Evolutionary conservation across 23 tunicate genomes (phyloP).

Genomic region (Aplidium turbinatum): DNA sequence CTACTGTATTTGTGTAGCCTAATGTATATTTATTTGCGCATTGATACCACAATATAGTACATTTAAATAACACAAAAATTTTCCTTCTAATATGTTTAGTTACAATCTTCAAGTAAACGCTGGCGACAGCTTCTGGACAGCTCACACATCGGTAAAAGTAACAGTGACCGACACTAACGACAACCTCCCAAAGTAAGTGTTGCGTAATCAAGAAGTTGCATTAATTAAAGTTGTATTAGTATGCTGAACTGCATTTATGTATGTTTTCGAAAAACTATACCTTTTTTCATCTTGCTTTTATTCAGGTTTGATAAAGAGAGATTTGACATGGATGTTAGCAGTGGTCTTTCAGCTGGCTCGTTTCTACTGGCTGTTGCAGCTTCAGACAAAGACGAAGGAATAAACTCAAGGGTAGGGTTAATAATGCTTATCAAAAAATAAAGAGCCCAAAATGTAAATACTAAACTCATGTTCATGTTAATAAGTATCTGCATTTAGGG

Average conservation of each 20-base stretch:
- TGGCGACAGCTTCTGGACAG: constrained; percentile 39
- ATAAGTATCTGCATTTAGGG: too few species aligned
- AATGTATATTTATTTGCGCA: too few species aligned
- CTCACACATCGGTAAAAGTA: constrained; percentile 53
- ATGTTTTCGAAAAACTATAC: too few species aligned
- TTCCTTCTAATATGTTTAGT: constrained; percentile 13
- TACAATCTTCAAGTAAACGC: constrained; percentile 62
- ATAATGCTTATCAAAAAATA: too few species aligned
- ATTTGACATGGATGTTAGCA: constrained; percentile 26
- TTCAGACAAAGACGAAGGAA: constrained; percentile 48
- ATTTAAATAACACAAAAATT: too few species aligned
- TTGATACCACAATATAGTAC: too few species aligned
- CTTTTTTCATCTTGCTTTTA: background rate
- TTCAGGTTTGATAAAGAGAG: constrained; percentile 25
- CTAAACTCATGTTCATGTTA: too few species aligned
- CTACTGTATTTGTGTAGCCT: too few species aligned
- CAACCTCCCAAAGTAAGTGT: constrained; percentile 66
- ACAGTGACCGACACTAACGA: constrained; percentile 67
- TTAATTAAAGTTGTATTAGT: too few species aligned
- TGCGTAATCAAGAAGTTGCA: too few species aligned
- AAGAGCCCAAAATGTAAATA: too few species aligned
- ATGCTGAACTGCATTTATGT: too few species aligned
- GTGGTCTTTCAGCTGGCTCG: constrained; percentile 14
- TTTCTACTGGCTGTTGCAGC: constrained; percentile 25
- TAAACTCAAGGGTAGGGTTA: constrained; percentile 43